phyloP scores from a whole-genome alignment of 1,140 invertebrate genomes.

The Tetramorium simillimum region DNA sequence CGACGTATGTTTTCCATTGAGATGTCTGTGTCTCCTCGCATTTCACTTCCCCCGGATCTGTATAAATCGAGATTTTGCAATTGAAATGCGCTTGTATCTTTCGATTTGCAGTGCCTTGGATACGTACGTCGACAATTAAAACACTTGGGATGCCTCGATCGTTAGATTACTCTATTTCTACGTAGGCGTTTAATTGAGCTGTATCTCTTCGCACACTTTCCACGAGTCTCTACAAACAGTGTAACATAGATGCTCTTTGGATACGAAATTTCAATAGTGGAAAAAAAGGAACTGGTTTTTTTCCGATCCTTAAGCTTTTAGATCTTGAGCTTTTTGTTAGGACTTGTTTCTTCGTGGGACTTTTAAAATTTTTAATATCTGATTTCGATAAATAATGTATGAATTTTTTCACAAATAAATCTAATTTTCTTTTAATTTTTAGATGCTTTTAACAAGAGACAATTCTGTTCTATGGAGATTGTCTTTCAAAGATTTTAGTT shows the following conservation, averaged over 20 bases:
- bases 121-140: background rate
- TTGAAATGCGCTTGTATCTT: background rate
- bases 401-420: background rate
- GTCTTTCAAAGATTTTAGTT: background rate
- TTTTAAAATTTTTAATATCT: background rate
- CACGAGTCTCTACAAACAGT: background rate
- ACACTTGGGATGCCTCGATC: background rate
- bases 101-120: background rate
- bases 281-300: background rate
- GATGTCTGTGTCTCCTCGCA: background rate
- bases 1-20: background rate
- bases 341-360: background rate
- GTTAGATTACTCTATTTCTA: background rate
- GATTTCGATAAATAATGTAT: background rate
- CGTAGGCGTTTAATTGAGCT: conserved; percentile 11
- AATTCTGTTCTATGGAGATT: background rate
- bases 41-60: background rate
- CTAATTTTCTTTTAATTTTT: background rate
- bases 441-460: background rate
- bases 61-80: background rate
- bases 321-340: no score
- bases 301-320: background rate
- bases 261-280: background rate
- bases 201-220: background rate
- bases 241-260: background rate